phyloP scores from a whole-genome alignment of 2,797 vertebrate species.

The Artibeus lituratus region DNA sequence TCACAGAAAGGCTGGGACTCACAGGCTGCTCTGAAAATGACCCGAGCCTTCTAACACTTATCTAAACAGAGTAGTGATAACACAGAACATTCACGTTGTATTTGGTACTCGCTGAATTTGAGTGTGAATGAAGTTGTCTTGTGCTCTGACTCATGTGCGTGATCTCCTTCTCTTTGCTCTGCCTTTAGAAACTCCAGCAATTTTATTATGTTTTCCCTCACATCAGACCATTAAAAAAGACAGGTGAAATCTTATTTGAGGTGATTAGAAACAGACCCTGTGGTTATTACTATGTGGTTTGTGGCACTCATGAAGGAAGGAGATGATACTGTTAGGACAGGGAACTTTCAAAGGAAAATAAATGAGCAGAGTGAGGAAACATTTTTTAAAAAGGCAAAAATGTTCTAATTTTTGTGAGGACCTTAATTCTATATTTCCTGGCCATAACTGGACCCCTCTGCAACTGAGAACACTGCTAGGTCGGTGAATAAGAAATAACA shows the following conservation, averaged over 20 bases:
- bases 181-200: not conserved
- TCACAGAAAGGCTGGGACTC: not conserved
- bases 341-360: not conserved
- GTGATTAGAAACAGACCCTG: not conserved
- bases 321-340: not conserved
- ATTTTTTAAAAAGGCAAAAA: not conserved
- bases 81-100: fast-evolving
- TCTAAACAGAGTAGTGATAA: not conserved
- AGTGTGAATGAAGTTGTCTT: not conserved
- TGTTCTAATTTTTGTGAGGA: not conserved
- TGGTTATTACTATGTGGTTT: fast-evolving
- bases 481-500: not conserved
- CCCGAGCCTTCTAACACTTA: not conserved
- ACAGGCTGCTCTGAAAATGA: not conserved
- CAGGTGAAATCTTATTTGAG: not conserved
- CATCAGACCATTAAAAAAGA: not conserved
- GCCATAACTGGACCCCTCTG: not conserved
- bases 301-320: too few relatives aligned
- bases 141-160: not conserved
- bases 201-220: not conserved
- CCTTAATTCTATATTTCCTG: not conserved
- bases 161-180: not conserved
- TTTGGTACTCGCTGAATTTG: not conserved
- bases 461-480: too few relatives aligned
- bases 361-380: not conserved